These are phyloP conservation scores for Myopa testacea DNA, from an alignment of 2,888 invertebrate species.

Conservation along the genomic window DNA sequence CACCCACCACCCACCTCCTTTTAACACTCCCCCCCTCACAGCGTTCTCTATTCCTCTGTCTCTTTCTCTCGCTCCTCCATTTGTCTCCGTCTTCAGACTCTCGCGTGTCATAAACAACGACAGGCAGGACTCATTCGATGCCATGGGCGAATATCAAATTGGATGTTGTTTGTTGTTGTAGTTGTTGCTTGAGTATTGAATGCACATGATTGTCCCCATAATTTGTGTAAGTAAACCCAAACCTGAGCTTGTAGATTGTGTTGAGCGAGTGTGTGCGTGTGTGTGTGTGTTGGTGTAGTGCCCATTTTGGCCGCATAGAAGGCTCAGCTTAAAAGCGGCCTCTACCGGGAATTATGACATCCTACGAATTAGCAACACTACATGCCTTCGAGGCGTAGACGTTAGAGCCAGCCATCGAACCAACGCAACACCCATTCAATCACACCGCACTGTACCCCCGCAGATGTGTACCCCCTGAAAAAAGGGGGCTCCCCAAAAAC, in stretches of 20 bases:
- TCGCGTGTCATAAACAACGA: neutral
- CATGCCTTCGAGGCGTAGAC: slow-evolving; percentile 32
- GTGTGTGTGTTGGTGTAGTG: neutral
- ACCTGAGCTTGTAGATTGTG: slow-evolving; percentile 6
- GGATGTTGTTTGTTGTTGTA: slow-evolving; percentile 14
- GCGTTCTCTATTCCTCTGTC: too few species aligned
- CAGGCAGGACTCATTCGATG: neutral
- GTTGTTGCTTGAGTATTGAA: neutral
- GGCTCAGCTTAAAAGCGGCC: neutral
- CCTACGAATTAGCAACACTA: slow-evolving; percentile 49
- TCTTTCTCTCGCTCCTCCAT: too few species aligned
- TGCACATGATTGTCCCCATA: slow-evolving; percentile 15
- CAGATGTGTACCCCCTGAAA: neutral
- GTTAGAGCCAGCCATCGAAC: neutral
- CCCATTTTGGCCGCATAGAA: neutral
- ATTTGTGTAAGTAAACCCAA: neutral
- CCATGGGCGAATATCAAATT: slow-evolving; percentile 28
- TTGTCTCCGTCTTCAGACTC: too few species aligned
- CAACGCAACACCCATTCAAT: neutral
- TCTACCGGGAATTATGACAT: slow-evolving; percentile 49
- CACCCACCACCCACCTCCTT: neutral
- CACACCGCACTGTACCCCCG: neutral
- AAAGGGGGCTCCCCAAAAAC: neutral
- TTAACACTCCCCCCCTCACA: neutral
- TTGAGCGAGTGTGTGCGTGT: neutral